Base-by-base conservation (phyloP, 2,888 invertebrate species). In the Netelia virgata region DNA sequence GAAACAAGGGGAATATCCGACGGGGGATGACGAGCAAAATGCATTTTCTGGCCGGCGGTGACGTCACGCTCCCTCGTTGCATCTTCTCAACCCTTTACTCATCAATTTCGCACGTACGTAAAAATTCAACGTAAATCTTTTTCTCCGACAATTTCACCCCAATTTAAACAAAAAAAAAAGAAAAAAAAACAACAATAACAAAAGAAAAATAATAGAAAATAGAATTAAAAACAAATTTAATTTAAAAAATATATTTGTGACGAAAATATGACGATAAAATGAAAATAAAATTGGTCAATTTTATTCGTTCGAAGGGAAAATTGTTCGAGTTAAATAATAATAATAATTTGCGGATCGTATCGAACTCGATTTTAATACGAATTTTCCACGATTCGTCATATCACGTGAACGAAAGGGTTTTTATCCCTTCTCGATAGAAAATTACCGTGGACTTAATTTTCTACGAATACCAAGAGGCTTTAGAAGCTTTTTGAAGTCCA, bases 401-500 rank as follows among this genome's bases (percentile, higher is more conserved):
- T 5, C 5, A 28, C 28, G 28, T 0, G 28, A 5, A 28, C 5
- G 28, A 28, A 28, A 5, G 28, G 28, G 28, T 28, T n/a, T n/a
- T n/a, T n/a, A n/a, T n/a, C n/a, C 2, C 28, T 61, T 77, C 47
- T 9, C 57, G 16, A 28, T 28, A 11, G 10, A 61, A 28, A 57
- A 50, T 11, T 66, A 1, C 53, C 16, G 14, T 69, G 43, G 69
- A 63, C 20, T 55, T 81, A 23, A 68, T 78, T 73, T 74, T 28
- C 53, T 74, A 73, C 28, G 43, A 73, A 83, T 69, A 78, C 66
- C 50, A 61, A 74, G 77, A 73, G 73, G 28, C 28, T 28, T 63
- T 50, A 20, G 69, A 61, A 78, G 69, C 69, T 78, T 78, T 69
- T 78, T 53, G 69, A 63, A 70, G 47, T 28, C 28, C 28, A 28